Conservation (phyloP, 2,797 vertebrate species). For the Pipistrellus kuhlii region DNA sequence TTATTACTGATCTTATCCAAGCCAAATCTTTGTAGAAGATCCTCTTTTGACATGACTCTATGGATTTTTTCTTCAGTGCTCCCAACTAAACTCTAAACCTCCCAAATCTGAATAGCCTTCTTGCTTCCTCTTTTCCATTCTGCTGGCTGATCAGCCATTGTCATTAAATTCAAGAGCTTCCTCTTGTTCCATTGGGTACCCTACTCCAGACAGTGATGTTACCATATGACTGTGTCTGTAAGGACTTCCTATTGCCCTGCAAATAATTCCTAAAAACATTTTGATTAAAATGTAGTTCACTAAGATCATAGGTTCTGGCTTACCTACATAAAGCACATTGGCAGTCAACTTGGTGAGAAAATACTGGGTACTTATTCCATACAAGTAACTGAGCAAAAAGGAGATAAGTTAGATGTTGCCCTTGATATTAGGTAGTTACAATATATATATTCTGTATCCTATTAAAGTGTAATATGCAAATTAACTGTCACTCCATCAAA, state of each 20-base stretch:
- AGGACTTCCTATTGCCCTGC: neutral
- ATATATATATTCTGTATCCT: neutral
- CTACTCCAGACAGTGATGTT: neutral
- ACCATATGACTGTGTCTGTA: neutral
- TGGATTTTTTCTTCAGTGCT: neutral
- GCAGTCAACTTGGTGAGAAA: neutral
- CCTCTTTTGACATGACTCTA: slow-evolving; percentile 13
- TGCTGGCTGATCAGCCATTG: neutral
- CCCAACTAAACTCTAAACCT: slow-evolving; percentile 24
- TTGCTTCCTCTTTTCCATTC: slow-evolving; percentile 52
- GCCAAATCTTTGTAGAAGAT: slow-evolving; percentile 54
- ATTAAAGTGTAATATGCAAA: no score
- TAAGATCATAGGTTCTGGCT: neutral
- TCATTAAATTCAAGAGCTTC: neutral
- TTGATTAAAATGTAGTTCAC: neutral
- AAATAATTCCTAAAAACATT: neutral
- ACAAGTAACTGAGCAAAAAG: neutral
- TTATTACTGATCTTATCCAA: slow-evolving; percentile 72
- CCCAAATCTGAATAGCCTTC: slow-evolving; percentile 9
- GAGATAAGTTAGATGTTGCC: neutral
- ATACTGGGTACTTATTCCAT: neutral
- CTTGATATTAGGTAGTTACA: neutral
- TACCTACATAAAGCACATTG: neutral
- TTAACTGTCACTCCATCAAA: no score
- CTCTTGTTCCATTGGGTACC: neutral